These are phyloP conservation scores for Ptilonorhynchus violaceus DNA, from an alignment of 2,113 vertebrate species.

Conservation along the genomic window DNA sequence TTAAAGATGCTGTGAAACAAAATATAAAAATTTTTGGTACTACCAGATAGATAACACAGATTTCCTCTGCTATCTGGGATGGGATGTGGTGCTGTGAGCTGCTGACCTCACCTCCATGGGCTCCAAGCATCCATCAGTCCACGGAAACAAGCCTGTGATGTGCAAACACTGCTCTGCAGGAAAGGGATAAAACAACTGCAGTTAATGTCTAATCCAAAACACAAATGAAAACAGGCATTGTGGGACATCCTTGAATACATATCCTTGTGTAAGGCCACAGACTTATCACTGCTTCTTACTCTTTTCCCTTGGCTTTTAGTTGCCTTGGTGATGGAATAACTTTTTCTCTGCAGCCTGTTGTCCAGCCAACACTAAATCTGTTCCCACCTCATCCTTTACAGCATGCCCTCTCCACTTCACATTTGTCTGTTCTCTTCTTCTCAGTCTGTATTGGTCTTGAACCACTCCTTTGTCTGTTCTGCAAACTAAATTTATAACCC, in stretches of 20 bases:
- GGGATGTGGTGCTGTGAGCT: background rate
- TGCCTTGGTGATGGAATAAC: background rate
- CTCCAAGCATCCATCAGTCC: background rate
- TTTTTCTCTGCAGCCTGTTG: background rate
- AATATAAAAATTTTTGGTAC: background rate
- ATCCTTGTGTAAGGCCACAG: background rate
- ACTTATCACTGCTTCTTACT: background rate
- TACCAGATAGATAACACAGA: background rate
- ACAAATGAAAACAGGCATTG: background rate
- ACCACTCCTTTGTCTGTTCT: background rate
- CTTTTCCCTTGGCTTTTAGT: background rate
- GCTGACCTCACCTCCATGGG: fast-evolving
- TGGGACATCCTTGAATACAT: background rate
- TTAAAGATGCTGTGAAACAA: background rate
- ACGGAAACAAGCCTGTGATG: background rate
- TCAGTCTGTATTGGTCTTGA: background rate
- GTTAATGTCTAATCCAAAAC: background rate
- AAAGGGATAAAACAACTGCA: background rate
- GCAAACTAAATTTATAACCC: background rate
- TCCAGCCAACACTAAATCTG: background rate
- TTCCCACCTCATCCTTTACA: background rate
- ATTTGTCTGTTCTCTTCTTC: background rate
- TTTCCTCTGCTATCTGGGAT: background rate
- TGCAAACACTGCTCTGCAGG: background rate
- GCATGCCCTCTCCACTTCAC: background rate